Evolutionary conservation across 2,888 invertebrate species (phyloP), one percentile per base, ranked within the genome.

Genomic region (Sarcophaga variegata): DNA sequence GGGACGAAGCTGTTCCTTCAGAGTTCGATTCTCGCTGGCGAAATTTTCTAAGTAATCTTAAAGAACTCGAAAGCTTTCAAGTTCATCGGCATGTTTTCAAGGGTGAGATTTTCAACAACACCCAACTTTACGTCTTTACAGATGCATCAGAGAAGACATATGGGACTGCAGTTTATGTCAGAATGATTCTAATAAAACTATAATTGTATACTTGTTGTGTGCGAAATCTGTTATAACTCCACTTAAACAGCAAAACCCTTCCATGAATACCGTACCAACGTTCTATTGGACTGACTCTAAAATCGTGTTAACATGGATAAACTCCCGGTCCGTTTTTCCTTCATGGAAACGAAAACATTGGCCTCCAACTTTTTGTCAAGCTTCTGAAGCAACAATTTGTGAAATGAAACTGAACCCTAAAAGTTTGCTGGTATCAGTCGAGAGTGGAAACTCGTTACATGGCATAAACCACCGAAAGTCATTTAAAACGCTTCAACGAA

Each of bases 171-270:
- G 27, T 76, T 1, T 27, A 14, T 17, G 14, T 54, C 20, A 54
- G 22, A 27, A 12, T 54, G 49, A n/a, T 49, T 59, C 25, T 49
- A n/a, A 47, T 47, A 25, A 49, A 64, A n/a, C 54, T 37, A 5
- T 64, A 25, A 11, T 64, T 64, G 17, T 63, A 49, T 75, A 75
- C 75, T n/a, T 62, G 64, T 45, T 20, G 62, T 72, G 2, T 64
- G 60, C 60, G 45, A 72, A 72, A 54, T 54, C 54, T 27, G 62
- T 20, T 20, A 37, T 22, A 17, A 37, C 45, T 47, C n/a, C n/a
- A 25, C 22, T 22, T 11, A 25, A 64, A 64, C 12, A 25, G 63
- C 64, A 27, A 20, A 25, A 27, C 14, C 6, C 11, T 64, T 25
- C 25, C 64, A 64, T 64, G 27, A 25, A 8, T 45, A 22, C 66